Conservation (phyloP, 2,113 vertebrate genomes). For the Hippolais icterina region DNA sequence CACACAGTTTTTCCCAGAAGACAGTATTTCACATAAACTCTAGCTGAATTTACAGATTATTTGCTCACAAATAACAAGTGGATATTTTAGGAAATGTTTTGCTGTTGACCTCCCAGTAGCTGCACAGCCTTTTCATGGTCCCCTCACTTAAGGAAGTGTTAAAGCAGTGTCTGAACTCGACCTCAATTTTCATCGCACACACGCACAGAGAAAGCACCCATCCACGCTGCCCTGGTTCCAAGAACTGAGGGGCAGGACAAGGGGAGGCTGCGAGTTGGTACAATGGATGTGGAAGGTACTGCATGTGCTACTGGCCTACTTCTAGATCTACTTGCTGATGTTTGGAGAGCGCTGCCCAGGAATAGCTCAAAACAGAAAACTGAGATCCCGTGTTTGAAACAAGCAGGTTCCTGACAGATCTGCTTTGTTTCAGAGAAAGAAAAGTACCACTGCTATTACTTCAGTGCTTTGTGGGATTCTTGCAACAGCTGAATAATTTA, state of each 20-base stretch:
- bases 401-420: not conserved
- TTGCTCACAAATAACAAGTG: not conserved
- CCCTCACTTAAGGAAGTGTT: not conserved
- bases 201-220: not conserved
- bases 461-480: not conserved
- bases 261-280: not conserved
- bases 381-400: not conserved
- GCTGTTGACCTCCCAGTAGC: not conserved
- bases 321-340: not conserved
- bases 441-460: not conserved
- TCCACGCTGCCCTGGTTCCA: not conserved
- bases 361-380: not conserved
- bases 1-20: not conserved
- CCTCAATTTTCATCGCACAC: not conserved
- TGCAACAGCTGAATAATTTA: not conserved
- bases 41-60: not conserved
- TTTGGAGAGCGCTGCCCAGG: not conserved
- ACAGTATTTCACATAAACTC: not conserved
- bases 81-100: not conserved
- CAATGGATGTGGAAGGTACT: not conserved
- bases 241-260: not conserved
- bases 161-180: not conserved
- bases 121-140: not conserved
- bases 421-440: not conserved
- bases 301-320: not conserved